Percentiles rank a stretch among this genome's conserved stretches.
Conservation (phyloP, 2,888 invertebrate species). For the Synanthedon myopaeformis region DNA sequence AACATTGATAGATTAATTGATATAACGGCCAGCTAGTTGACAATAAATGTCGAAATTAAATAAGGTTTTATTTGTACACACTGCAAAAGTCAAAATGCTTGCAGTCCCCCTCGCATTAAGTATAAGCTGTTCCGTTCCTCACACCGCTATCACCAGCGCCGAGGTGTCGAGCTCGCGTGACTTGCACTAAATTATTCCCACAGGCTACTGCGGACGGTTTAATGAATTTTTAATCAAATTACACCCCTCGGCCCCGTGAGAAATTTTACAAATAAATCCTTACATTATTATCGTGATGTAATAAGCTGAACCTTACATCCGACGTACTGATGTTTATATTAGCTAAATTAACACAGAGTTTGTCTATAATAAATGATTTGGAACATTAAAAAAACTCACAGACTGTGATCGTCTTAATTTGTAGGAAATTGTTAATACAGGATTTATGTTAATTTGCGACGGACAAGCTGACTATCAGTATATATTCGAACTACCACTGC, state of each 20-base stretch:
- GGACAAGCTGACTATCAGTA: too few species aligned
- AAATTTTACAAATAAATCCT: slow-evolving; percentile 61
- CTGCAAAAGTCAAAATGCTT: background rate
- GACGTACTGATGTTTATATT: slow-evolving; percentile 7
- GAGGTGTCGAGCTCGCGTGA: slow-evolving; percentile 55
- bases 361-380: too few species aligned
- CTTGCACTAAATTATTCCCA: slow-evolving; percentile 68
- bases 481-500: too few species aligned
- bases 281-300: slow-evolving; percentile 37
- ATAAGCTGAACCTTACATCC: slow-evolving; percentile 19
- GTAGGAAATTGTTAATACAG: too few species aligned
- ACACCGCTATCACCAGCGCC: slow-evolving; percentile 10
- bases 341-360: too few species aligned
- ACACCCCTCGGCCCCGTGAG: slow-evolving; percentile 49
- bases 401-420: too few species aligned
- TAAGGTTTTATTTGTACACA: background rate
- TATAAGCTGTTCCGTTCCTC: background rate
- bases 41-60: background rate
- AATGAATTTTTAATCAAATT: slow-evolving; percentile 72
- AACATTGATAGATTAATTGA: background rate
- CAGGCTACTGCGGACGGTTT: slow-evolving; percentile 50
- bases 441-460: too few species aligned
- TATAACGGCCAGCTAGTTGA: too few species aligned
- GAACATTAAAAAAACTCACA: too few species aligned
- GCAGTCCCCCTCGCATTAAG: background rate